Evolutionary conservation across 2,888 invertebrate species (phyloP).

Genomic region (Megastigmus dorsalis): DNA sequence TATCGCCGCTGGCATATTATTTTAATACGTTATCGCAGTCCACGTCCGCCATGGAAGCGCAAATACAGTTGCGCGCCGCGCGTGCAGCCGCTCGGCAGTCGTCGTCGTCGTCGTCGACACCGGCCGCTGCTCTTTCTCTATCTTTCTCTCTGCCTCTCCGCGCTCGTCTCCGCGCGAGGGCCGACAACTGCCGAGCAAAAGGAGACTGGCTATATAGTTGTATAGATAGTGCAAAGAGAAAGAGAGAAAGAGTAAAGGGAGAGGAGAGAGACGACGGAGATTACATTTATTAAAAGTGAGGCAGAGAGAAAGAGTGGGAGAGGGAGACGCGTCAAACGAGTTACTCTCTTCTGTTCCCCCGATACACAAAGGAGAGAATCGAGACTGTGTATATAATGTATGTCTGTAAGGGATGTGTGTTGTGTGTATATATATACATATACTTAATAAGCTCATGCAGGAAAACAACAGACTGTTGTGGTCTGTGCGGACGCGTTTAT

Average conservation of each 20-base stretch:
- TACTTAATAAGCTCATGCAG: neutral
- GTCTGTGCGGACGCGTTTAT: neutral
- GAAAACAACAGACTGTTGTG: neutral
- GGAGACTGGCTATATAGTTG: too few species aligned
- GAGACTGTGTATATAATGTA: too few species aligned
- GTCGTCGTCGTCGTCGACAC: too few species aligned
- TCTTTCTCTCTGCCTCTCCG: too few species aligned
- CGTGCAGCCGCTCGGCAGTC: too few species aligned
- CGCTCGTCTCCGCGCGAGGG: too few species aligned
- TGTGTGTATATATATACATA: neutral
- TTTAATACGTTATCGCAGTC: slow-evolving; percentile 69
- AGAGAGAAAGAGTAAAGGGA: neutral
- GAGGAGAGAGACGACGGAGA: neutral
- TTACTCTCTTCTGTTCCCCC: neutral
- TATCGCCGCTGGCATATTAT: slow-evolving; percentile 63
- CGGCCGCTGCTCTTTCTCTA: too few species aligned
- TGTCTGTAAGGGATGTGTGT: too few species aligned
- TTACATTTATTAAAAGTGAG: slow-evolving; percentile 18
- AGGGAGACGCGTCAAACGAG: neutral
- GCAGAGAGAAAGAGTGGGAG: neutral
- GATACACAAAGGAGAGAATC: slow-evolving; percentile 22
- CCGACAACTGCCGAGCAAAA: too few species aligned
- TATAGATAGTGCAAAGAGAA: slow-evolving; percentile 13
- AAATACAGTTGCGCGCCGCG: slow-evolving; percentile 53
- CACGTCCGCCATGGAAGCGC: slow-evolving; percentile 64